Percentiles rank a stretch among this genome's conserved stretches.
These are phyloP conservation scores for Adelphocoris suturalis DNA, from an alignment of 2,888 invertebrate species.

Conservation along the genomic window DNA sequence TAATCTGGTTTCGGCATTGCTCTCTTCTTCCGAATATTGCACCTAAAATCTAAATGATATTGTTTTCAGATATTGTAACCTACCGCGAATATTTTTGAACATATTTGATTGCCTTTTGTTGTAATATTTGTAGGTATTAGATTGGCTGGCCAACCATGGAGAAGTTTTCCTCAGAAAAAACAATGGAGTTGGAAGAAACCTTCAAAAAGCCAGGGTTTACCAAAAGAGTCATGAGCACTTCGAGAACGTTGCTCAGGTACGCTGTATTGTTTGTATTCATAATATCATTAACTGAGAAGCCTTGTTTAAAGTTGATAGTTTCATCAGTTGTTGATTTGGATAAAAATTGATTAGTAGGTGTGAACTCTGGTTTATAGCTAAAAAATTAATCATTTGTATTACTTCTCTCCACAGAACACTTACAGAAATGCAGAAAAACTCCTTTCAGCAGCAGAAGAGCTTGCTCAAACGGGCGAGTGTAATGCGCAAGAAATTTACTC, in stretches of 20 bases:
- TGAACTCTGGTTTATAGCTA: no score
- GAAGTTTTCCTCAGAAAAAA: conserved; percentile 98
- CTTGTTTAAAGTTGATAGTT: no score
- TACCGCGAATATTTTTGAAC: no score
- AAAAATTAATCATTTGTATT: no score
- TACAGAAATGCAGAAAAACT: conserved; percentile 99
- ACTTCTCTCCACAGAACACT: conserved; percentile 86
- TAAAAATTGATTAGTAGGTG: no score
- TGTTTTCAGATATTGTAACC: no score
- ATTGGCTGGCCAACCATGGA: conserved; percentile 98
- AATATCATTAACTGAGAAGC: neutral
- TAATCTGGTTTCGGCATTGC: no score
- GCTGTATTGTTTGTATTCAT: neutral
- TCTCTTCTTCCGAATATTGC: no score
- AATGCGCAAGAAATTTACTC: conserved; percentile 97
- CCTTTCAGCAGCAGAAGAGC: conserved; percentile 95
- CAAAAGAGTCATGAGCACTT: conserved; percentile 99
- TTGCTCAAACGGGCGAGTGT: conserved; percentile 97
- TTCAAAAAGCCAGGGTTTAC: conserved; percentile 96
- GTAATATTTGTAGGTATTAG: conserved; percentile 86
- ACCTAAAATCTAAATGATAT: no score
- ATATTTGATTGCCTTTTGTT: no score
- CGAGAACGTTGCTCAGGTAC: conserved; percentile 97
- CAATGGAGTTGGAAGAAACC: conserved; percentile 96
- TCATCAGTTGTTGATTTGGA: no score